A percentile compares a stretch with the other conserved stretches of the same genome.
Conservation (phyloP, 2,797 vertebrate genomes). For the Coilia nasus region DNA sequence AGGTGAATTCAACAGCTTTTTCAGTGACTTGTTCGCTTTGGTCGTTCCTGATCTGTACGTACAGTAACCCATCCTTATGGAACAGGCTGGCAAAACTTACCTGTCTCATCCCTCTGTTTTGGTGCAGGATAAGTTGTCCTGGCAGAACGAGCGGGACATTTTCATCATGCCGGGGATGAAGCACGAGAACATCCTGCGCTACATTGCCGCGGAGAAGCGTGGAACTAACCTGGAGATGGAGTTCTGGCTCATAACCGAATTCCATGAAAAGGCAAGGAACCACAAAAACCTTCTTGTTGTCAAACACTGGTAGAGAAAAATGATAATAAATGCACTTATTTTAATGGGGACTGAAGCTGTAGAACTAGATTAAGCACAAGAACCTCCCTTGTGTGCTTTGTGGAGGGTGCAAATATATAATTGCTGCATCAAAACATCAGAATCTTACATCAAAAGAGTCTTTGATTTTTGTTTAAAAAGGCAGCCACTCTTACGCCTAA, state of each 20-base stretch:
- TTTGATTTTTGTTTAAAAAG: too few relatives aligned
- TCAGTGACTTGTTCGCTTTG: too few relatives aligned
- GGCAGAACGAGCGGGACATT: conserved; percentile 88
- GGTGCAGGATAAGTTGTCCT: conserved; percentile 88
- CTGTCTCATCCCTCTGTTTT: too few relatives aligned
- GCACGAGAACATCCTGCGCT: conserved; percentile 90
- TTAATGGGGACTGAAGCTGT: background rate
- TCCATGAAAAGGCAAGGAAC: conserved; percentile 86
- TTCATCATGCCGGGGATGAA: conserved; percentile 90
- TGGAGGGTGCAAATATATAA: too few relatives aligned
- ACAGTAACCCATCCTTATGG: too few relatives aligned
- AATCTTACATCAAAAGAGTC: too few relatives aligned
- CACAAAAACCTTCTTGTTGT: background rate
- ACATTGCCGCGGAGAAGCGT: conserved; percentile 86
- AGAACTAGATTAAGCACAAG: background rate
- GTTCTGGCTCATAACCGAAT: conserved; percentile 93
- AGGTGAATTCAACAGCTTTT: too few relatives aligned
- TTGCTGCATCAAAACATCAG: too few relatives aligned
- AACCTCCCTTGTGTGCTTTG: background rate
- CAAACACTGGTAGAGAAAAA: background rate
- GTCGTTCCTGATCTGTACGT: too few relatives aligned
- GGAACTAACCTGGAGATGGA: conserved; percentile 87
- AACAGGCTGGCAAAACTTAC: too few relatives aligned
- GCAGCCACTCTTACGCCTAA: too few relatives aligned
- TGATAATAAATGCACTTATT: background rate